Evolutionary conservation across 2,888 invertebrate genomes (phyloP), one percentile per base, ranked within the genome.

Genomic region (Pterobdella sp.): DNA sequence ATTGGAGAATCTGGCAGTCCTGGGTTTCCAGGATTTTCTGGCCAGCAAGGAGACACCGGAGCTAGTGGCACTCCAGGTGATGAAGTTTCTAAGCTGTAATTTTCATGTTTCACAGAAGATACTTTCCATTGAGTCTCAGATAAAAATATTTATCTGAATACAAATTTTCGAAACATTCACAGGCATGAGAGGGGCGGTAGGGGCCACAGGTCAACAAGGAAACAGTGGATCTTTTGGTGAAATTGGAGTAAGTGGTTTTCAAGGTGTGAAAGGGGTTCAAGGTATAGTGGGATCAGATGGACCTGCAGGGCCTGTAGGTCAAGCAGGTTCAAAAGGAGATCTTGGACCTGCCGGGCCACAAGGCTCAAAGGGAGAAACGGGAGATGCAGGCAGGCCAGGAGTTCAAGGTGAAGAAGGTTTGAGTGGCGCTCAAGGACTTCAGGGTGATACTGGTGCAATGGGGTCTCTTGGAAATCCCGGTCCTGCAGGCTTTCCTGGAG

Each of bases 391-490:
- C 7, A 14, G 4, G 4, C 4, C n/a, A 3, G 65, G 65, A 65
- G 10, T 22, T 34, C 31, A 7, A 32, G 72, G 72, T 35, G 10
- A 72, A 34, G 3, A 34, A 1, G 72, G 72, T 3, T 14, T 32
- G 4, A 26, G 3, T 18, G 72, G 72, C 10, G 37, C 65, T 34
- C 29, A 29, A 42, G 70, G 70, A 34, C 26, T 14, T 70, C 2
- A 3, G 7, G 70, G 70, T 26, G n/a, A 26, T 22, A 70, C 68
- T 42, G 72, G 72, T 37, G n/a, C 22, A n/a, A 3, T 56, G 10
- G 74, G 74, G 29, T n/a, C 52, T 29, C 7, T 60, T 0, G 74
- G 74, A 22, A 7, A 31, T 32, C 37, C 14, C 14, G 74, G 74
- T 65, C 32, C 26, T 22, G 36, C 68, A 14, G 73, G 73, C 52